A percentile compares a stretch with the other conserved stretches of the same genome.
phyloP scores from a whole-genome alignment of 2,888 invertebrate genomes.

The Caenorhabditis sp. region DNA sequence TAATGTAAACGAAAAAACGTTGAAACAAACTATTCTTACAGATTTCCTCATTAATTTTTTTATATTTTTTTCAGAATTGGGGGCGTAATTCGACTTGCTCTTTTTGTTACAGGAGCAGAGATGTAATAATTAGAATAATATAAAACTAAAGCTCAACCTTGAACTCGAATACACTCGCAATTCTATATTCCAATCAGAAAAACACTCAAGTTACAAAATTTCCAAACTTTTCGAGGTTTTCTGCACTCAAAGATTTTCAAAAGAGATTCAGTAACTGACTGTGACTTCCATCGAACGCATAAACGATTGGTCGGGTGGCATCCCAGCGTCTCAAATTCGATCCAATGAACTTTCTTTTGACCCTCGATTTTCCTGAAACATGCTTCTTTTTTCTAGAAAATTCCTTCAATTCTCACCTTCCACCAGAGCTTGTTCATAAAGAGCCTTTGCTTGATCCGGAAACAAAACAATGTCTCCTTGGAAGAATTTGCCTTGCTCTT shows the following conservation, averaged over 20 bases:
- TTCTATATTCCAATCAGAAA: too few relatives aligned
- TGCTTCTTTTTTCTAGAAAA: too few relatives aligned
- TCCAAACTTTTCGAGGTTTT: too few relatives aligned
- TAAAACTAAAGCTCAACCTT: too few relatives aligned
- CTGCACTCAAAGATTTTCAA: background rate
- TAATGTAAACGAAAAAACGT: too few relatives aligned
- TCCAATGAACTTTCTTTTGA: slow-evolving; percentile 82
- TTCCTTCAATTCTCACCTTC: slow-evolving; percentile 41
- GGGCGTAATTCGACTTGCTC: too few relatives aligned
- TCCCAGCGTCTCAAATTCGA: slow-evolving; percentile 82
- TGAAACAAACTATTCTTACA: background rate
- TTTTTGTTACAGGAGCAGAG: too few relatives aligned
- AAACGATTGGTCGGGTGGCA: slow-evolving; percentile 79
- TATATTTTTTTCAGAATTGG: too few relatives aligned
- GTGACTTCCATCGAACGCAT: slow-evolving; percentile 83
- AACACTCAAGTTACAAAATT: too few relatives aligned
- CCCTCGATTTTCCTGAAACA: slow-evolving; percentile 59
- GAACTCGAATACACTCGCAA: too few relatives aligned
- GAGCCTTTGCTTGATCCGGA: slow-evolving; percentile 80
- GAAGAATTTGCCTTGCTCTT: slow-evolving; percentile 80
- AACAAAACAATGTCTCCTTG: slow-evolving; percentile 83
- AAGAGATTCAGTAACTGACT: slow-evolving; percentile 72
- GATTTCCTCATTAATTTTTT: background rate
- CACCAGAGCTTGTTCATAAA: slow-evolving; percentile 75
- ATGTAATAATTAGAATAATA: too few relatives aligned